Base-by-base conservation (phyloP, 2,888 invertebrate species). In the Andrena praecox region DNA sequence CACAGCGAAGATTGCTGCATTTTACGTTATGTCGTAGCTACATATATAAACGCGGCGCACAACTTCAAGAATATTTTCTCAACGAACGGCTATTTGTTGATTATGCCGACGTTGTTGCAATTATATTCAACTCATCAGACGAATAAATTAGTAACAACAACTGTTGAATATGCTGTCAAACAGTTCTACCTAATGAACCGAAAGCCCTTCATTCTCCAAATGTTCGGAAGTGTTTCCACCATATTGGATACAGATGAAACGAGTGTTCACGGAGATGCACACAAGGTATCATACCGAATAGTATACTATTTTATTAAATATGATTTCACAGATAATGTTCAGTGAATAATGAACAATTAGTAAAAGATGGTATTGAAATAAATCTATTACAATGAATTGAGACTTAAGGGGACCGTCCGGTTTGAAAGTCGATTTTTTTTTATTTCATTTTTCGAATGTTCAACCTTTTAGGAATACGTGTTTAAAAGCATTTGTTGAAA, bases 21-120 rank as follows among this genome's bases (percentile, higher is more conserved):
- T 90, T 96, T 99, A 79, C 95, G 99, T 92, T 98, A 98, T 93
- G 99, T 99, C 29, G 97, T 99, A 94, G 99, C 99, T 0, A 99
- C 99, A 0, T 99, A 98, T 91, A 98, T 99, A 82, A 99, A 99
- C 94, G 99, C 99, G 0, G 98, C 98, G 0, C 98, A 98, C 90
- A 99, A 99, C 94, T 99, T 99, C 94, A 99, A 99, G 94, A 99
- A 99, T 92, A 98, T 99, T 85, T 99, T 99, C 94, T 98, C 99
- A 0, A 98, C 98, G 12, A 99, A 99, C 93, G 99, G 99, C 24
- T 99, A 99, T 93, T 95, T 99, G 73, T 95, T 99, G 89, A 99
- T 99, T 87, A 99, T 99, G 98, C 99, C 99, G 29, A 99, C 99
- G 0, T 94, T 99, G 33, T 95, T 99, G 66, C 98, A 99, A 95